Evolutionary conservation across 2,888 invertebrate genomes (phyloP).

Genomic region (Argynnis bischoffii): DNA sequence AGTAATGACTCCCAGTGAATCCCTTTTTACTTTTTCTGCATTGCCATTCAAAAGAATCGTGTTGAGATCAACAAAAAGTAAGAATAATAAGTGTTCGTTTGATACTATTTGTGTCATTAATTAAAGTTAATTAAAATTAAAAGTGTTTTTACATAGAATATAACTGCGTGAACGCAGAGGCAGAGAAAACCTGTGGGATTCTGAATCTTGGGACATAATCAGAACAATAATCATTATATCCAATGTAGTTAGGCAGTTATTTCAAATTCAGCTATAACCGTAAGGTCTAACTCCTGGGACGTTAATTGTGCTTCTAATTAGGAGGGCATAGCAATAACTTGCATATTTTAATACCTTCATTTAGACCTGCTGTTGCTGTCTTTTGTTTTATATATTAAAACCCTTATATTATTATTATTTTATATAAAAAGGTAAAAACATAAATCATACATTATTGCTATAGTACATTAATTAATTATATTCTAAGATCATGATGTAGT

Average conservation of each 20-base stretch:
- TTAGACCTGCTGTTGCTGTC: constrained; percentile 33
- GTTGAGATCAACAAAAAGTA: too few species aligned
- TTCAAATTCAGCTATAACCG: constrained; percentile 32
- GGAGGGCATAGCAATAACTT: constrained; percentile 50
- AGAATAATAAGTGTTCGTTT: too few species aligned
- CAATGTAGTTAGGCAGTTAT: constrained; percentile 18
- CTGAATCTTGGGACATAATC: neutral
- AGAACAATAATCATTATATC: constrained; percentile 11
- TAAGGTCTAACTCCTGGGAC: constrained; percentile 24
- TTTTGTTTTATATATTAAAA: neutral
- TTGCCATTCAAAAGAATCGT: too few species aligned
- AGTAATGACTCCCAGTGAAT: too few species aligned
- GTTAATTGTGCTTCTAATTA: constrained; percentile 35
- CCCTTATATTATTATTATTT: neutral
- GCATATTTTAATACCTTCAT: constrained; percentile 72
- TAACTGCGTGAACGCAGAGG: too few species aligned
- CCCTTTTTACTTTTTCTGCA: too few species aligned
- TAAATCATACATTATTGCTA: too few species aligned
- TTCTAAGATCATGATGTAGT: too few species aligned
- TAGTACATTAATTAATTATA: too few species aligned
- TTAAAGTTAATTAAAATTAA: too few species aligned
- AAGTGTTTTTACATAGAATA: too few species aligned
- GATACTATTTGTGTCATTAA: too few species aligned
- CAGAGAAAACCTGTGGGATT: neutral
- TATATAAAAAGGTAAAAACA: neutral